Percentiles rank a stretch among this genome's conserved stretches.
Conservation (phyloP, 2,797 vertebrate species). For the Thamnophis elegans region DNA sequence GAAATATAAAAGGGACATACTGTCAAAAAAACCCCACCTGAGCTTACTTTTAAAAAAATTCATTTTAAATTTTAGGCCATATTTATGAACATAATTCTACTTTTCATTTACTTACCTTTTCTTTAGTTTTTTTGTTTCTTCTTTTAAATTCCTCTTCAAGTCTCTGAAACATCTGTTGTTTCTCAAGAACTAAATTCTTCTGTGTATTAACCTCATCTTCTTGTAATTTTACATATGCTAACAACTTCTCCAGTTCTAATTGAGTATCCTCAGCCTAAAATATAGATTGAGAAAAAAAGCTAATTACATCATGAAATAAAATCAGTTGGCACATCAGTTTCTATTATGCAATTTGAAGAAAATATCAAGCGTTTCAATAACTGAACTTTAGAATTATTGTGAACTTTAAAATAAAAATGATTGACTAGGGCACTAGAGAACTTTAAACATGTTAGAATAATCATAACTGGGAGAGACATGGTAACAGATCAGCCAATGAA, state of each 20-base stretch:
- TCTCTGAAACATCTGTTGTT: conserved; percentile 8
- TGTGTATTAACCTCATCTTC: conserved; percentile 31
- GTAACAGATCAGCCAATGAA: too few species aligned
- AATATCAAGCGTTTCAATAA: not conserved
- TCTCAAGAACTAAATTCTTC: conserved; percentile 26
- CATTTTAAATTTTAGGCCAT: not conserved
- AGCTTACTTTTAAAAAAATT: not conserved
- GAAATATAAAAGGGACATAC: not conserved
- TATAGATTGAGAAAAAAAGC: not conserved
- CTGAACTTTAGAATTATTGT: not conserved
- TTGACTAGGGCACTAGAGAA: not conserved
- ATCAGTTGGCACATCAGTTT: not conserved
- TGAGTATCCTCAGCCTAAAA: conserved; percentile 26
- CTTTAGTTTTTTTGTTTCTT: conserved; percentile 35
- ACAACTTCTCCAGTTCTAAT: conserved; percentile 38
- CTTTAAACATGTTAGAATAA: not conserved
- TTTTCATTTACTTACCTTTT: conserved; percentile 19
- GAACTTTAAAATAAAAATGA: not conserved
- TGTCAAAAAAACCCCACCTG: too few species aligned
- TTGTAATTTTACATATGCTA: conserved; percentile 16
- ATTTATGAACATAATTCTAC: not conserved
- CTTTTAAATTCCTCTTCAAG: conserved; percentile 29
- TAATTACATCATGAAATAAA: not conserved
- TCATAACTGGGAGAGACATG: too few species aligned
- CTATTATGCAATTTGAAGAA: not conserved